phyloP scores from a whole-genome alignment of 2,888 invertebrate species.

The Heliconius aoede region DNA sequence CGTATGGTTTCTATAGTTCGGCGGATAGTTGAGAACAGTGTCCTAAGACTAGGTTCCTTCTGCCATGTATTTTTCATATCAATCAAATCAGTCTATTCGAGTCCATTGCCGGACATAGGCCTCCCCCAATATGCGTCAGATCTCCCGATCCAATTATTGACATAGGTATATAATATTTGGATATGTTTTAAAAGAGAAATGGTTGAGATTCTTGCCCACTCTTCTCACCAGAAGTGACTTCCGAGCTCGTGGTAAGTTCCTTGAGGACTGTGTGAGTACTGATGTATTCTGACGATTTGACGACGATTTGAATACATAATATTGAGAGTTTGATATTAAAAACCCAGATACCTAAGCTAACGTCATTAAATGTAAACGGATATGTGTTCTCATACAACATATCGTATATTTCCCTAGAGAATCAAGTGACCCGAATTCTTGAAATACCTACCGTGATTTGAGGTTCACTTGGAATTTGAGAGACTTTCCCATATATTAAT shows the following conservation, averaged over 20 bases:
- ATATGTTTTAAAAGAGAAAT: background rate
- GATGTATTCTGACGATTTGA: background rate
- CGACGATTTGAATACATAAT: background rate
- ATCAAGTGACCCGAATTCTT: conserved; percentile 27
- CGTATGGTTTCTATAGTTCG: no score
- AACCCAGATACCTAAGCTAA: background rate
- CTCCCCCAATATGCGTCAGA: no score
- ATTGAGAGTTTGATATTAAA: background rate
- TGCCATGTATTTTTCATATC: no score
- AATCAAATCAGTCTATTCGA: no score
- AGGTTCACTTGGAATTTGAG: conserved; percentile 18
- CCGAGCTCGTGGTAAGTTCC: background rate
- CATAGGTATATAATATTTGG: no score
- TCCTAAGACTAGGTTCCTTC: no score
- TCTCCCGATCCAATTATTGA: no score
- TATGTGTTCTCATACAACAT: conserved; percentile 13
- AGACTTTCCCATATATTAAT: conserved; percentile 8
- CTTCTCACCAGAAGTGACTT: background rate
- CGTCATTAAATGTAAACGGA: background rate
- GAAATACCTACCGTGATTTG: conserved; percentile 23
- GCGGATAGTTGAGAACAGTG: no score
- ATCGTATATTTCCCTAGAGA: conserved; percentile 18
- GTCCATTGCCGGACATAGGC: no score
- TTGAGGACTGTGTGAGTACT: background rate
- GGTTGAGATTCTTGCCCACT: background rate